Conservation (phyloP, 2,797 vertebrate species). For the Hybognathus amarus region DNA sequence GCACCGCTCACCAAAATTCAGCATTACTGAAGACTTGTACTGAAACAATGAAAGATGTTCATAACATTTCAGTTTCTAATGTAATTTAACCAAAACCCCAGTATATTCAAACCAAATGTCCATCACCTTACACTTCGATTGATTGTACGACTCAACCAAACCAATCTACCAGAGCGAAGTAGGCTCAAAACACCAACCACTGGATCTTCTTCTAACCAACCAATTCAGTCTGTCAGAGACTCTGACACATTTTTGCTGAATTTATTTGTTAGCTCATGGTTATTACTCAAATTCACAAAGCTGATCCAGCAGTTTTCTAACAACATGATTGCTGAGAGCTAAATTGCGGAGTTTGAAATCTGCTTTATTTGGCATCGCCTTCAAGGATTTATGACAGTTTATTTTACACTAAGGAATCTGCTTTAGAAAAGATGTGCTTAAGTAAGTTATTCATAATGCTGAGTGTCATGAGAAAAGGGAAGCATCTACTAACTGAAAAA, state of each 20-base stretch:
- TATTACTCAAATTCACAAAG: not conserved
- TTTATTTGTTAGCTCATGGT: conserved; percentile 5
- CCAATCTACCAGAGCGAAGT: not conserved
- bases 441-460: not conserved
- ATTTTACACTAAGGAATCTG: not conserved
- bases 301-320: not conserved
- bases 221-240: not conserved
- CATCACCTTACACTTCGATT: not conserved
- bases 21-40: conserved; percentile 17
- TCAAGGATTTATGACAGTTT: not conserved
- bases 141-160: not conserved
- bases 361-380: not conserved
- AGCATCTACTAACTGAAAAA: no score
- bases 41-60: conserved; percentile 5
- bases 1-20: conserved; percentile 21
- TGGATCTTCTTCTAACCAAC: not conserved
- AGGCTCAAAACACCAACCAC: not conserved
- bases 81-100: not conserved
- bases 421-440: not conserved
- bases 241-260: not conserved
- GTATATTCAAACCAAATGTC: conserved; percentile 11
- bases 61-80: not conserved
- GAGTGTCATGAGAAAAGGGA: not conserved
- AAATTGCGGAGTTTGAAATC: not conserved
- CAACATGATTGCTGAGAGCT: not conserved